These are phyloP conservation scores for Actinopyga echinites DNA, from an alignment of 53 echinoderm and acorn worm genomes.

Conservation along the genomic window DNA sequence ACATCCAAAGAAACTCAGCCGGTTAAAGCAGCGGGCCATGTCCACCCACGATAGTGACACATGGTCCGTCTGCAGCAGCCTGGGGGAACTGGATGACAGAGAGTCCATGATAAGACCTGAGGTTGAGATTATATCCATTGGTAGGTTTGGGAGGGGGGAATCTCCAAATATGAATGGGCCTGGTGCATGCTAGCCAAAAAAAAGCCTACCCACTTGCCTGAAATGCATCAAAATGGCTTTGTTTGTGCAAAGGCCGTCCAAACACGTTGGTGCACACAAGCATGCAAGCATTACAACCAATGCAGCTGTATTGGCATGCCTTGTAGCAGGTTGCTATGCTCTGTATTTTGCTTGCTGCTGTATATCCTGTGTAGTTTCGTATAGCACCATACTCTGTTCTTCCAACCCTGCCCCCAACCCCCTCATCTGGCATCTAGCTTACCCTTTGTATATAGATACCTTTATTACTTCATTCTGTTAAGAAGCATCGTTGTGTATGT, in stretches of 20 bases:
- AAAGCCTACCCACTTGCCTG: too few relatives aligned
- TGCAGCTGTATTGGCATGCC: neutral
- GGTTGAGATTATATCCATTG: conserved; percentile 45
- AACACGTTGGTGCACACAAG: neutral
- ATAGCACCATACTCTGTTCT: too few relatives aligned
- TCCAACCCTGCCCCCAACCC: too few relatives aligned
- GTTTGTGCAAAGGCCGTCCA: too few relatives aligned
- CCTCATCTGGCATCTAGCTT: too few relatives aligned
- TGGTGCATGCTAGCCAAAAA: neutral
- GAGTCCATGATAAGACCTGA: conserved; percentile 22
- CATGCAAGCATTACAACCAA: neutral
- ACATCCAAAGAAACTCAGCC: conserved; percentile 35
- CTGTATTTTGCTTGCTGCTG: too few relatives aligned
- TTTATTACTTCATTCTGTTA: too few relatives aligned
- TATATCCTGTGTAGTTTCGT: too few relatives aligned
- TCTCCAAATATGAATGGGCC: neutral
- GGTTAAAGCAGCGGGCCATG: neutral
- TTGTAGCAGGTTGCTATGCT: too few relatives aligned
- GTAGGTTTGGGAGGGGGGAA: conserved; percentile 19
- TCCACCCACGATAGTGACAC: conserved; percentile 31
- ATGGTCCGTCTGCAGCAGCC: conserved; percentile 35
- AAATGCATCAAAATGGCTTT: too few relatives aligned
- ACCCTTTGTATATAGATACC: too few relatives aligned
- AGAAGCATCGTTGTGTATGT: too few relatives aligned
- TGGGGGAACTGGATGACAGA: conserved; percentile 13